phyloP scores from a whole-genome alignment of 2,113 vertebrate species.

The Chroicocephalus ridibundus region DNA sequence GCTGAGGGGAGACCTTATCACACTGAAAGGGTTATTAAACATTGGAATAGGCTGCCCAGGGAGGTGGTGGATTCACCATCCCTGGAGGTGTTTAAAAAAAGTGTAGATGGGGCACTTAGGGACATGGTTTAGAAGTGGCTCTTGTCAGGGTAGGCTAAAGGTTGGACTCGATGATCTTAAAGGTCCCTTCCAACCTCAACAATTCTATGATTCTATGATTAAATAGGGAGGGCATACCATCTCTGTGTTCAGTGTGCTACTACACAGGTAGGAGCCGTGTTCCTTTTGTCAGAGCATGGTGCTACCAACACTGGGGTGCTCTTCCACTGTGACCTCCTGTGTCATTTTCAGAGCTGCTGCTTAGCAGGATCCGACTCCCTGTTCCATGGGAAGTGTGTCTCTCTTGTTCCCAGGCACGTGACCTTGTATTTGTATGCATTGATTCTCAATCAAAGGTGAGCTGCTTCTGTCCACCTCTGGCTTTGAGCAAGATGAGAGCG shows the following conservation, averaged over 20 bases:
- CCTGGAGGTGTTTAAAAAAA: too few species aligned
- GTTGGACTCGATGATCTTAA: too few species aligned
- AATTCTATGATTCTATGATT: too few species aligned
- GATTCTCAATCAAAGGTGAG: background rate
- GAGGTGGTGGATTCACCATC: too few species aligned
- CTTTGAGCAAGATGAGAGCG: background rate
- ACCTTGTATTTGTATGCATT: background rate
- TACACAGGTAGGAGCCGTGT: background rate
- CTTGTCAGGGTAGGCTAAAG: too few species aligned
- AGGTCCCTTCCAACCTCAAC: too few species aligned
- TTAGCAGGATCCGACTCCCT: background rate
- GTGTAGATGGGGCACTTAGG: too few species aligned
- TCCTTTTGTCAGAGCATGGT: background rate
- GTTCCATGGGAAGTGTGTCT: background rate
- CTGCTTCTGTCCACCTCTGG: background rate
- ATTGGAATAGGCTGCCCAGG: too few species aligned
- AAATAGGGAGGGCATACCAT: rapidly evolving
- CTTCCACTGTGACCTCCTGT: background rate
- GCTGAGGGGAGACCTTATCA: too few species aligned
- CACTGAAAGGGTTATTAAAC: too few species aligned
- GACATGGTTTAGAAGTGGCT: too few species aligned
- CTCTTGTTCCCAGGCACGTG: background rate
- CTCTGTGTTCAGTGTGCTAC: background rate
- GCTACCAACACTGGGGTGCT: background rate
- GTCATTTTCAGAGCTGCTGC: background rate